Conservation (phyloP, 2,113 vertebrate genomes). For the Bubo scandiacus region DNA sequence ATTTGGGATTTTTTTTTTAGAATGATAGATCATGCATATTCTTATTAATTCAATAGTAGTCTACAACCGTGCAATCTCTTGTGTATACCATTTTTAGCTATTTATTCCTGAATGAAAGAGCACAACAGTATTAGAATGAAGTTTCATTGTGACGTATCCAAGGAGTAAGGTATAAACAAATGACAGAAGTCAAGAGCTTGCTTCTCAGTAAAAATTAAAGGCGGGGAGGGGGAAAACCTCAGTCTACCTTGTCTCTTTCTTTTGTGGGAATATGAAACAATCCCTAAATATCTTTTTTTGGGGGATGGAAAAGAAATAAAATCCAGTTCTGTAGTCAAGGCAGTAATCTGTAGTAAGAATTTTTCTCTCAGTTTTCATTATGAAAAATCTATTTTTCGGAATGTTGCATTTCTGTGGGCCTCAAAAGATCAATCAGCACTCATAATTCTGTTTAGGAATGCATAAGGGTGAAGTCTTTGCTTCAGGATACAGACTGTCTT, state of each 20-base stretch:
- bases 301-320: neutral
- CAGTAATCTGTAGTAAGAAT: neutral
- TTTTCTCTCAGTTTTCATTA: neutral
- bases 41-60: neutral
- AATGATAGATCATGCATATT: neutral
- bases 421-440: neutral
- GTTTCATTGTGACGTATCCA: neutral
- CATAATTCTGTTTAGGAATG: neutral
- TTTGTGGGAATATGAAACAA: neutral
- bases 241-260: neutral
- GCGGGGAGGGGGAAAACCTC: neutral
- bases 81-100: neutral
- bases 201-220: neutral
- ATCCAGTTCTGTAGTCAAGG: neutral
- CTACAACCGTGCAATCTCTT: neutral
- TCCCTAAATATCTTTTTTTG: rapidly evolving
- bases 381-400: neutral
- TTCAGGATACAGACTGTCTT: neutral
- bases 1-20: neutral
- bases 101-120: neutral
- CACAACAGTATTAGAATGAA: neutral
- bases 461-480: neutral
- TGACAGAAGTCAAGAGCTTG: neutral
- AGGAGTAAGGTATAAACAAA: neutral
- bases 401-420: neutral